These are phyloP conservation scores for Hippopotamyrus pictus DNA, from an alignment of 2,797 vertebrate species.

Conservation along the genomic window DNA sequence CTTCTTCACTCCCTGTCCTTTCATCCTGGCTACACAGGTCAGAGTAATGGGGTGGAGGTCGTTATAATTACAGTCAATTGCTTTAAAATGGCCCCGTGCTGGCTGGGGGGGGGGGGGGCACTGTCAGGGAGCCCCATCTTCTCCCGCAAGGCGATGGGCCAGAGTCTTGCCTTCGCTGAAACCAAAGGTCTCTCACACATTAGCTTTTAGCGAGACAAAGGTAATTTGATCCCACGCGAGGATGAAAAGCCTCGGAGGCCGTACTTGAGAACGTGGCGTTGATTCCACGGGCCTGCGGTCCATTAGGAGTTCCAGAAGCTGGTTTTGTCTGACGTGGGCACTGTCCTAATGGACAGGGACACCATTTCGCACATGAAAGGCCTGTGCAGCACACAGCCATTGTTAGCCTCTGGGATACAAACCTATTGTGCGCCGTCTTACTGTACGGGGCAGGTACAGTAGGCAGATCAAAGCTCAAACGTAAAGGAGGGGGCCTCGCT, in stretches of 20 bases:
- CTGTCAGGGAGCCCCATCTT: neutral
- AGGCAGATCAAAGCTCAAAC: constrained; percentile 35
- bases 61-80: constrained; percentile 9
- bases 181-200: neutral
- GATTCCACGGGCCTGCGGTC: constrained; percentile 44
- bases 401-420: constrained; percentile 37
- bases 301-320: constrained; percentile 41
- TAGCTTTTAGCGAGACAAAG: neutral
- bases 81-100: neutral
- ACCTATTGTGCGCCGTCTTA: constrained; percentile 33
- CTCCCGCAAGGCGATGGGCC: neutral
- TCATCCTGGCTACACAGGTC: neutral
- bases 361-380: constrained; percentile 29
- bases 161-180: neutral
- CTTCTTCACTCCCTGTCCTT: neutral
- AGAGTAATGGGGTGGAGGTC: neutral
- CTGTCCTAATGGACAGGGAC: constrained; percentile 39
- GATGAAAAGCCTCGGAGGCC: neutral
- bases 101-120: neutral
- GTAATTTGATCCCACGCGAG: neutral
- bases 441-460: constrained; percentile 26
- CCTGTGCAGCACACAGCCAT: constrained; percentile 14
- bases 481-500: constrained; percentile 20
- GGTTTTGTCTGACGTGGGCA: constrained; percentile 4
- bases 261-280: constrained; percentile 22